Conservation (phyloP, 2,797 vertebrate species). For the Protonibea diacanthus region DNA sequence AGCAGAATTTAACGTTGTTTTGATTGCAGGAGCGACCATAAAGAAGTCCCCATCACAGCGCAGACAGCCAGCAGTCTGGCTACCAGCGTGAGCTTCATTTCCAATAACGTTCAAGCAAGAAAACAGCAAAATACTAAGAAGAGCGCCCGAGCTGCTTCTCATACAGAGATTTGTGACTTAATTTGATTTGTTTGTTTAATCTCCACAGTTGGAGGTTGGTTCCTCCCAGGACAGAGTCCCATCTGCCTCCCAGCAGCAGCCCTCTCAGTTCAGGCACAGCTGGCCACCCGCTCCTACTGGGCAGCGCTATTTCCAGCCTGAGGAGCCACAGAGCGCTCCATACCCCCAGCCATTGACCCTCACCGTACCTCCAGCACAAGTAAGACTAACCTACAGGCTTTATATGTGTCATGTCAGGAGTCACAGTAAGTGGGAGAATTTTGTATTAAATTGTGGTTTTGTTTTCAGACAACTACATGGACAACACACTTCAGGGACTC, state of each 20-base stretch:
- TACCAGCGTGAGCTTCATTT: conserved; percentile 83
- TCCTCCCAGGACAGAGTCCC: conserved; percentile 84
- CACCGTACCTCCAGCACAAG: conserved; percentile 84
- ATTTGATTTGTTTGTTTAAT: background rate
- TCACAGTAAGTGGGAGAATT: background rate
- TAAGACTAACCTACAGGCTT: conserved; percentile 51
- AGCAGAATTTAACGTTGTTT: background rate
- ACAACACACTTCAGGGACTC: conserved; percentile 81
- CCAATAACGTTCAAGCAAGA: background rate
- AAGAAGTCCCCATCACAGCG: conserved; percentile 83
- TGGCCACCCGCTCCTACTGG: conserved; percentile 87
- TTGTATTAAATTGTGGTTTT: background rate
- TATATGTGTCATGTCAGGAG: accelerated
- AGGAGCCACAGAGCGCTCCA: conserved; percentile 84
- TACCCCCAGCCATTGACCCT: conserved; percentile 88
- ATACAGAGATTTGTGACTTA: background rate
- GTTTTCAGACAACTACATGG: conserved; percentile 86
- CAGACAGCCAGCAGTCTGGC: conserved; percentile 84
- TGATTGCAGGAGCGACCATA: conserved; percentile 85
- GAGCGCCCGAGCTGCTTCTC: background rate
- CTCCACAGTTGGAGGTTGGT: conserved; percentile 87
- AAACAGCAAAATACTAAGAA: background rate
- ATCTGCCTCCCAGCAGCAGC: conserved; percentile 88
- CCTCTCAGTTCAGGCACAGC: conserved; percentile 85
- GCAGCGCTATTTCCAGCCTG: conserved; percentile 87